Base-by-base conservation (phyloP, 2,888 invertebrate genomes). In the Machimus atricapillus region DNA sequence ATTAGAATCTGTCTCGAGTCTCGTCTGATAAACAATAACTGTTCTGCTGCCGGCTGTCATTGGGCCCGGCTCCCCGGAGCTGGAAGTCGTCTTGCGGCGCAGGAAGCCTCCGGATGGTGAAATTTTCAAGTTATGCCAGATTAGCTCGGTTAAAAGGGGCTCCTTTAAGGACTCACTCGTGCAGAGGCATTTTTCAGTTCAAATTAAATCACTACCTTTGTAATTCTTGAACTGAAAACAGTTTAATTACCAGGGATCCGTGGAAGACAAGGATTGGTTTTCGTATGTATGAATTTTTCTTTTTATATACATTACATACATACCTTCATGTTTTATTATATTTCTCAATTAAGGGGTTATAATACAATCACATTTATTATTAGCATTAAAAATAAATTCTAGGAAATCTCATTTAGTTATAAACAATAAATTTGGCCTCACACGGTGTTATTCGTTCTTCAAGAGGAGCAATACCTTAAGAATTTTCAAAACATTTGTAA, bases 1-100 rank as follows among this genome's bases (percentile, higher is more conserved):
- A 89, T 89, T 89, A 88, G 88, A 89, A 89, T 89, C 89, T 89
- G 89, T 89, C 89, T 89, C 87, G 89, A 89, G 89, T 89, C 89
- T 89, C 87, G 89, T 88, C 88, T 89, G 89, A 89, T 89, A 89
- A 87, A 87, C 87, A 87, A 87, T 74, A 83, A 89, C 73, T 66
- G 87, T 46, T 88, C 73, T 66, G 87, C 58, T 88, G 83, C n/a
- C 86, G 83, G 85, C 37, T 85, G 85, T 46, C 74, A 66, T 88
- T 76, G 87, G 88, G 86, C 88, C 88, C 86, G 86, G 88, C 86
- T 85, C 85, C 79, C 77, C 86, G 85, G 87, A 58, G 58, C 23
- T 8, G n/a, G 19, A 23, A 58, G 23, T 58, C 27, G 66, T 66
- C 66, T 66, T 66, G 66, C 9, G 66, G 19, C 66, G 19, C 27